Evolutionary conservation across 2,797 vertebrate species (phyloP), one percentile per base, ranked within the genome.

Genomic region (Crenichthys baileyi): DNA sequence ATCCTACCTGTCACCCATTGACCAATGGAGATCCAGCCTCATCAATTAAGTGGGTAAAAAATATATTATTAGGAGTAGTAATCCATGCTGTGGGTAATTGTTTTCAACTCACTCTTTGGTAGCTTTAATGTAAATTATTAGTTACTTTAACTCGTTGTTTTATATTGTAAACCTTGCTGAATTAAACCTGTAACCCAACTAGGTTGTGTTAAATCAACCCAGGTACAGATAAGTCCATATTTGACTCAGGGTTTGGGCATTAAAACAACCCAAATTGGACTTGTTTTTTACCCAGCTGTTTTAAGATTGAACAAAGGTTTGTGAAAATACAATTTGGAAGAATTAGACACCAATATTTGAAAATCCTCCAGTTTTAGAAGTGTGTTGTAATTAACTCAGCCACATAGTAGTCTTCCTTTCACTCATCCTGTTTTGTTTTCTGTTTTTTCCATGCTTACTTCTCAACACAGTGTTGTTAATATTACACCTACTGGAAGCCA

Each of bases 401-500:
- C n/a, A 50, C n/a, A 29, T 7, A 58, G 51, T 55, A 74, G 48
- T 73, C 63, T 70, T 68, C 72, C 65, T 65, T 61, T 85, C 80
- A 67, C 41, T 73, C 55, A 75, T 58, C 70, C 41, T 26, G 22
- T 68, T 76, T 31, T 29, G 24, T 51, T 60, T 1, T 29, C 44
- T 4, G 36, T 7, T 39, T 70, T 26, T 15, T 7, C 41, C 11
- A 71, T 68, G 51, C 61, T 81, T 56, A 72, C 44, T 70, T n/a
- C 58, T 41, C 75, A 78, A 73, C 77, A 68, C 29, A 48, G 36
- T 48, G 26, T 76, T 63, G 55, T 31, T 65, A 82, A 60, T 56
- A 29, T 80, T 71, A 76, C 73, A 70, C 36, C 79, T 78, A 88
- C 58, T 79, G 85, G 71, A 83, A 86, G 75, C 48, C 50, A 72